Evolutionary conservation across 2,113 vertebrate genomes (phyloP), one percentile per base, ranked within the genome.

Genomic region (Xyrauchen texanus): DNA sequence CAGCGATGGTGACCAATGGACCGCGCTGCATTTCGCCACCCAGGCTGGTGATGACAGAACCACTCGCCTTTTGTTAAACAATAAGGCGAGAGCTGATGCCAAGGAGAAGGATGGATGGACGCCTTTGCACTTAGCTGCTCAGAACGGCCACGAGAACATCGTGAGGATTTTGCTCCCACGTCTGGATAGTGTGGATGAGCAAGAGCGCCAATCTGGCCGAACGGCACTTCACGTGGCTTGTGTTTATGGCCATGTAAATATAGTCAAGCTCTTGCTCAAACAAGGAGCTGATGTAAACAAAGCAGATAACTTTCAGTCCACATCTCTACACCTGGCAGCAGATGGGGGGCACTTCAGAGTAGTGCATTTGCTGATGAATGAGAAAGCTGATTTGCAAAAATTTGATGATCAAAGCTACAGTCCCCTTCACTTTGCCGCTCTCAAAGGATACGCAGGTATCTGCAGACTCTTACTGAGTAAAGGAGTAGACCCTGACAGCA

Each of bases 131-230:
- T 78, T 98, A 87, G 94, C 95, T 1, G 88, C 92, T 0, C 95
- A 97, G 90, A 97, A 96, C 12, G 93, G 95, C 84, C 94, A 94
- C 0, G 95, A 97, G 84, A 90, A 90, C 0, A 90, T 95, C 62
- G 94, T 92, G 4, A 81, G 89, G 5, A 89, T 95, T 10, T 91
- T 98, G 76, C 89, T 96, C 6, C 94, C 93, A 1, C 91, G 90
- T 15, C 87, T 94, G 52, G 89, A 91, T 16, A 84, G 89, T 21
- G 49, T 85, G 34, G 88, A 90, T 44, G n/a, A 84, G n/a, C 62
- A 52, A 10, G 94, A 94, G 81, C 79, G 46, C 0, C 80, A 90
- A 0, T 85, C 90, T 1, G 93, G 93, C 0, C 92, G 92, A 61
- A 95, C 93, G 0, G 83, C 94, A 0, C 91, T 97, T 2, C 95